Base-by-base conservation (phyloP, 2,113 vertebrate species). In the Sterna hirundo region DNA sequence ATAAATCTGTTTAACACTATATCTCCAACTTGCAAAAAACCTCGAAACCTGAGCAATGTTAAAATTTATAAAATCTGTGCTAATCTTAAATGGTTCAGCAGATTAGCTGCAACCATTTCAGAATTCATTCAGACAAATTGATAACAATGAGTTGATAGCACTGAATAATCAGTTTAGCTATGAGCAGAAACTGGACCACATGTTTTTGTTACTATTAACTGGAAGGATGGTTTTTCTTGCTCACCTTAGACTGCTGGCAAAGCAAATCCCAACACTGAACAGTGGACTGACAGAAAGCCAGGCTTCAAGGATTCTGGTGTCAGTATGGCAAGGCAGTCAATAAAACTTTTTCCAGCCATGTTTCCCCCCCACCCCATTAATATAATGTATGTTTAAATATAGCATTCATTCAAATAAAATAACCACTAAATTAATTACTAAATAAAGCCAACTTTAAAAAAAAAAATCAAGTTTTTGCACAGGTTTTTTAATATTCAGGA, bases 301-400 rank as follows among this genome's bases (percentile, higher is more conserved):
- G 42, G n/a, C 11, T 81, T 83, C 61, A 84, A 71, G 11, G 86
- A 86, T 40, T 81, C 47, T 34, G 29, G 11, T 58, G 32, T 8
- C 40, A 3, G 36, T 38, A 54, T 15, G 36, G 40, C 21, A 93
- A 89, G 30, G 34, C 30, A 88, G 32, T 10, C 49, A 25, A 61
- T 11, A 23, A 47, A 79, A 42, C 11, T 68, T 60, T 34, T 40
- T 72, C 23, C 34, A 83, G 61, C 15, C 66, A 32, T 21, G 15
- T 0, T 22, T 34, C 34, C 18, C 5, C 4, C 15, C 17, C 3
- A 2, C 3, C 3, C 14, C 5, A 21, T 40, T 61, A 46, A 21
- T 15, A 77, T 9, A 3, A 38, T 12, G 2, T 10, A 79, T n/a
- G 5, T 29, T 69, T 86, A 83, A 75, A 86, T 22, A 57, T 0